A percentile compares a stretch with the other conserved stretches of the same genome.
Evolutionary conservation across 2,797 vertebrate genomes (phyloP).

Genomic region (Urosaurus nigricauda): DNA sequence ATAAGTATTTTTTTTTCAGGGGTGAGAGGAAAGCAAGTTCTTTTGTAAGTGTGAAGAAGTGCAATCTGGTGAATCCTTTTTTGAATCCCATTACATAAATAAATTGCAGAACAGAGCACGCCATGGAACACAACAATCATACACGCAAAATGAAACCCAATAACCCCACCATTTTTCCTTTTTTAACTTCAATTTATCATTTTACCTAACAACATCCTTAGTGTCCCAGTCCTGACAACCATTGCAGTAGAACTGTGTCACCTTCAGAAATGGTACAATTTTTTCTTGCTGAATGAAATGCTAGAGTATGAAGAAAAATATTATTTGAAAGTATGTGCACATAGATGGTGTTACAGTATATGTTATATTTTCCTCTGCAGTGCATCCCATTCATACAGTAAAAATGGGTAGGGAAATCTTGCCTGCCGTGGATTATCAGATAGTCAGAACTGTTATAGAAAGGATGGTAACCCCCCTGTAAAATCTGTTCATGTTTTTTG

Average conservation of each 20-base stretch:
- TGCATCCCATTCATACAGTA: neutral
- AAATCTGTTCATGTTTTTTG: neutral
- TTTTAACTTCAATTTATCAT: neutral
- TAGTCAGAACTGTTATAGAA: too few relatives aligned
- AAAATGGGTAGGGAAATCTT: neutral
- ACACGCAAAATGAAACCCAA: neutral
- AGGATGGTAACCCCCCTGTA: too few relatives aligned
- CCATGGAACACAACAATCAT: neutral
- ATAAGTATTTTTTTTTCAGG: neutral
- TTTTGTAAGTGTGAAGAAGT: conserved; percentile 22
- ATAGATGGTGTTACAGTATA: neutral
- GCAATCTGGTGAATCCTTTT: conserved; percentile 3
- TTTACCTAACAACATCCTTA: neutral
- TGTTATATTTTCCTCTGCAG: neutral
- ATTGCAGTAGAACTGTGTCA: neutral
- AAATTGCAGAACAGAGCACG: neutral
- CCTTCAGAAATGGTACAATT: neutral
- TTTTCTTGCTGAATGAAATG: neutral
- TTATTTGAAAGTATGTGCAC: neutral
- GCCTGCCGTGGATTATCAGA: neutral
- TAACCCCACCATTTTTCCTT: neutral
- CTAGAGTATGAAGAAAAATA: neutral
- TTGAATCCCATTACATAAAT: neutral
- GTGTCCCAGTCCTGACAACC: neutral
- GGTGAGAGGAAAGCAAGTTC: neutral